Evolutionary conservation across 2,888 invertebrate species (phyloP).

Genomic region (Meiosimyza decipiens): DNA sequence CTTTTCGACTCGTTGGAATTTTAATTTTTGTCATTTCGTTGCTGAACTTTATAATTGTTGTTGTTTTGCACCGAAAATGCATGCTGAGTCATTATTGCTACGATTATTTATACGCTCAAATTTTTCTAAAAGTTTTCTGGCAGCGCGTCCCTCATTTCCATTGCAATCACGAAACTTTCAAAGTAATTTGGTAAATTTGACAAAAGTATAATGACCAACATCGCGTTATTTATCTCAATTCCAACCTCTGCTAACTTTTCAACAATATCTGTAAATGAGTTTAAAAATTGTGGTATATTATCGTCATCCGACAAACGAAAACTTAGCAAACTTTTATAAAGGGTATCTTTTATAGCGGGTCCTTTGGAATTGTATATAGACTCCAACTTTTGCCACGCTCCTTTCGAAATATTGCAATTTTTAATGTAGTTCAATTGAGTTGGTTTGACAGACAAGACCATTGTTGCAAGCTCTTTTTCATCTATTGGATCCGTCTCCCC

Average conservation of each 20-base stretch:
- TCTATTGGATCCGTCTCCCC: conserved; percentile 16
- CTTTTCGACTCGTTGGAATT: no score
- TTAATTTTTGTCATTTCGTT: no score
- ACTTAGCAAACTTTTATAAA: conserved; percentile 36
- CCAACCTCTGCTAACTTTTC: no score
- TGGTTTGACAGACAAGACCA: conserved; percentile 27
- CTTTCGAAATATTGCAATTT: conserved; percentile 32
- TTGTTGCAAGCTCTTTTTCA: conserved; percentile 30
- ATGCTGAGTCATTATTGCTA: no score
- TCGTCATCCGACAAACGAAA: conserved; percentile 33
- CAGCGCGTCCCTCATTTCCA: no score
- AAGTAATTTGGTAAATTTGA: conserved; percentile 34
- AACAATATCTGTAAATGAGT: conserved; percentile 31
- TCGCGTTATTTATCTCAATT: conserved; percentile 30
- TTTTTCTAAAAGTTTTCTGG: no score
- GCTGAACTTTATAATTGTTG: no score
- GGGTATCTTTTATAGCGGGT: conserved; percentile 32
- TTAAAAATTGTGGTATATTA: conserved; percentile 23
- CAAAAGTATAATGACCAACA: conserved; percentile 23
- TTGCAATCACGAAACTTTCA: no score
- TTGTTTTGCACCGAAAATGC: no score
- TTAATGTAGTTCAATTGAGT: conserved; percentile 31
- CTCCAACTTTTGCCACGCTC: conserved; percentile 31
- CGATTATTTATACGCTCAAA: no score
- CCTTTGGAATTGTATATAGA: conserved; percentile 32